A percentile compares a stretch with the other conserved stretches of the same genome.
Evolutionary conservation across 2,888 invertebrate species (phyloP).

Genomic region (Ormyrus pomaceus): DNA sequence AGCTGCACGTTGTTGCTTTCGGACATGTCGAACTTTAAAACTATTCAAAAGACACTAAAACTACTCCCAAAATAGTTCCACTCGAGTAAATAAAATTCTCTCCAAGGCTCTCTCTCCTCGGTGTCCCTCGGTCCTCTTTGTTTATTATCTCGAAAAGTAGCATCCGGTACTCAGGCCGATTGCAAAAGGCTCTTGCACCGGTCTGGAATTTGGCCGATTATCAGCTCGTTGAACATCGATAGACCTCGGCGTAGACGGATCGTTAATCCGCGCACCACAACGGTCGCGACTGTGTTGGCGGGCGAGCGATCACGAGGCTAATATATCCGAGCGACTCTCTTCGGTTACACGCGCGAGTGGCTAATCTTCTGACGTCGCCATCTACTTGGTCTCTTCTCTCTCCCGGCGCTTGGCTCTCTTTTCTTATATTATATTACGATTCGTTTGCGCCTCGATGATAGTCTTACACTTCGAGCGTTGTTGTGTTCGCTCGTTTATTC

Average conservation of each 20-base stretch:
- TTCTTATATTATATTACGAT: background rate
- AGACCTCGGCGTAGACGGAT: background rate
- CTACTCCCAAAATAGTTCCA: background rate
- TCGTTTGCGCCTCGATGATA: background rate
- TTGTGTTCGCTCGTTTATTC: too few relatives aligned
- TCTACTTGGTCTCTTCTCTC: conserved; percentile 30
- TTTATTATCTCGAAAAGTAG: background rate
- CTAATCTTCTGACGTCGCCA: conserved; percentile 51
- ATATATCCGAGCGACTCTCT: conserved; percentile 28
- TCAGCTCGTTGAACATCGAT: background rate
- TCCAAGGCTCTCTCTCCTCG: too few relatives aligned
- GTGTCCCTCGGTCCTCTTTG: too few relatives aligned
- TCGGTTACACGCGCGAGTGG: background rate
- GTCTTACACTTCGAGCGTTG: too few relatives aligned
- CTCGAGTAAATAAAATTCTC: background rate
- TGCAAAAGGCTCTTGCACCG: background rate
- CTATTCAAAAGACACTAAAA: conserved; percentile 7
- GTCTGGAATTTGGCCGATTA: background rate
- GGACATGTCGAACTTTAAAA: conserved; percentile 13
- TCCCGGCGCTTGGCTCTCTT: background rate
- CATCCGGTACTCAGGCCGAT: background rate
- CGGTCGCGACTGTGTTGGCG: conserved; percentile 37
- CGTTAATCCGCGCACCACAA: conserved; percentile 10
- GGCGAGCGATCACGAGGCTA: conserved; percentile 39
- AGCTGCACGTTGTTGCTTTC: conserved; percentile 38